Conservation (phyloP, 2,888 invertebrate genomes). For the Nomada fabriciana region DNA sequence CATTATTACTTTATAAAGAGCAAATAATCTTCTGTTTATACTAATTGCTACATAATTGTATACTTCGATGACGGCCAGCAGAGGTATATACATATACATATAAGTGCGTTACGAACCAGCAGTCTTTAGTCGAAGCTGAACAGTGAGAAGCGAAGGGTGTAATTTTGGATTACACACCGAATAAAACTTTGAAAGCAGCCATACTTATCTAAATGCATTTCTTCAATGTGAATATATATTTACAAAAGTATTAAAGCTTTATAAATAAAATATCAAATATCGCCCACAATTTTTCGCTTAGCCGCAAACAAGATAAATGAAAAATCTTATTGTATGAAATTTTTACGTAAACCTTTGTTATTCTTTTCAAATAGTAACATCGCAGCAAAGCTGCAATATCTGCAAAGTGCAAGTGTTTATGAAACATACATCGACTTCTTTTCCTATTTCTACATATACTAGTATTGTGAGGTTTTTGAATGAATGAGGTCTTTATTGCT, state of each 20-base stretch:
- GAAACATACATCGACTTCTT: too few relatives aligned
- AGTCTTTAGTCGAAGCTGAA: slow-evolving; percentile 61
- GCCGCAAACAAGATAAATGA: too few relatives aligned
- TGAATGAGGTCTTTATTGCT: too few relatives aligned
- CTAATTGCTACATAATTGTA: slow-evolving; percentile 40
- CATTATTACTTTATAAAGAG: background rate
- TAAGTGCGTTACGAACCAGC: slow-evolving; percentile 54
- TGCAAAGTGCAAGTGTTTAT: too few relatives aligned
- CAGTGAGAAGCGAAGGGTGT: slow-evolving; percentile 54
- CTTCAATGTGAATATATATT: background rate
- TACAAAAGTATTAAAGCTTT: background rate
- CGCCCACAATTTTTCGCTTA: too few relatives aligned
- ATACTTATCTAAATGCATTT: slow-evolving; percentile 8
- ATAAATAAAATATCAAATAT: background rate
- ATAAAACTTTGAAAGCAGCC: slow-evolving; percentile 1
- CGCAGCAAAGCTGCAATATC: too few relatives aligned
- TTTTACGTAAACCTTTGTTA: background rate
- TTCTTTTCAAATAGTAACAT: background rate
- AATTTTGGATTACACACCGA: slow-evolving; percentile 16
- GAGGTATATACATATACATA: slow-evolving; percentile 27
- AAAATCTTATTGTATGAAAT: background rate
- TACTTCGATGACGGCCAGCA: slow-evolving; percentile 28
- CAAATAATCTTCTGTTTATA: slow-evolving; percentile 13
- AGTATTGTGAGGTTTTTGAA: too few relatives aligned
- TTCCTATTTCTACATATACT: too few relatives aligned